Base-by-base conservation (phyloP, 2,888 invertebrate genomes). In the Mesorhabditis belari region DNA sequence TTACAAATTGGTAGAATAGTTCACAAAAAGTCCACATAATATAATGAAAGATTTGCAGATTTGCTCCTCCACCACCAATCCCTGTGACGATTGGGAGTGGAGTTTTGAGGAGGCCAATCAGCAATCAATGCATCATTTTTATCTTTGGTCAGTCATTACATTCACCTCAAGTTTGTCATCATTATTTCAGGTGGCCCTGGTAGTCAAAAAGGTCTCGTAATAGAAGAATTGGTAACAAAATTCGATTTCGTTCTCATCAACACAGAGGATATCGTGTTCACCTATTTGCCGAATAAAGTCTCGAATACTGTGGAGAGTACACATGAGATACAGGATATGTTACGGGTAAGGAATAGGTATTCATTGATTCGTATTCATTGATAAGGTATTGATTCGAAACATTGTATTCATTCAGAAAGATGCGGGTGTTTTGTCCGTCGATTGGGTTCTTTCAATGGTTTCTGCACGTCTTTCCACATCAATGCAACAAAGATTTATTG, bases 361-460 rank as follows among this genome's bases (percentile, higher is more conserved):
- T 23, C 6, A 57, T 26, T 25, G 25, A 19, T 55, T 55, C 26
- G 19, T 55, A 29, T 28, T 19, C 17, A 19, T 5, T 51, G 24
- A 17, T 26, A 4, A 52, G 9, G 9, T 44, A 12, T 44, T n/a
- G 44, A 12, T 44, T 44, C n/a, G 44, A 44, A n/a, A 12, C 21
- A 17, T 9, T 29, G 5, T 27, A 6, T 24, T 17, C 56, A 64
- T 71, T 19, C 66, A 80, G 77, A 65, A 68, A 23, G 80, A 80
- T 57, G 64, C 69, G 5, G 70, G 73, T 21, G 66, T 77, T 17
- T 69, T 80, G 5, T 72, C 72, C 2, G 61, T 80, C 19, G 77
- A 80, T 44, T 80, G 80, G 80, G 65, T 80, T 28, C 63, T 80
- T 19, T 70, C 71, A 35, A 76, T 78, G 76, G 75, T 80, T 17